phyloP scores from a whole-genome alignment of 1,140 invertebrate genomes.

The Conus ventricosus region DNA sequence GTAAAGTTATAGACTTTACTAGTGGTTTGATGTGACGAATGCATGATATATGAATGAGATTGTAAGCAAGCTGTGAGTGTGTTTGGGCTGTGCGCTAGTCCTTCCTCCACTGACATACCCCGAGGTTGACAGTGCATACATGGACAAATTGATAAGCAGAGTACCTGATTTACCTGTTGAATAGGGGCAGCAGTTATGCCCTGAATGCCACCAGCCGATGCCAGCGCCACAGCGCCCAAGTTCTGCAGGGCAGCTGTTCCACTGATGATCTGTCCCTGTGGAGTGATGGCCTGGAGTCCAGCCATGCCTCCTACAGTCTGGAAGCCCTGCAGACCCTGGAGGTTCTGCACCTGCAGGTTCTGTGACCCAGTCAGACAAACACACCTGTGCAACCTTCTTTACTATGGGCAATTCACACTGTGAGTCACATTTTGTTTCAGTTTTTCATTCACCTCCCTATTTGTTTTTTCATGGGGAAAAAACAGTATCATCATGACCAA shows the following conservation, averaged over 20 bases:
- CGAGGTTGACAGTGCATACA: no score
- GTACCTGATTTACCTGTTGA: background rate
- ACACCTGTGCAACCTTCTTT: background rate
- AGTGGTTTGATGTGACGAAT: no score
- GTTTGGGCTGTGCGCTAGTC: no score
- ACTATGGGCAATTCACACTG: background rate
- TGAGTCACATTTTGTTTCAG: no score
- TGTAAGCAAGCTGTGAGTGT: no score
- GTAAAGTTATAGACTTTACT: no score
- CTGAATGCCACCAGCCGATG: slow-evolving; percentile 36
- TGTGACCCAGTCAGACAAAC: slow-evolving; percentile 39
- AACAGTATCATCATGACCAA: no score
- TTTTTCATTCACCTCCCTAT: no score
- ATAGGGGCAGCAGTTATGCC: background rate
- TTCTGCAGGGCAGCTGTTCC: slow-evolving; percentile 62
- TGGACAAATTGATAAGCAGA: background rate
- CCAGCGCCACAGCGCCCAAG: slow-evolving; percentile 57
- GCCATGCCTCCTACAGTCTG: slow-evolving; percentile 42
- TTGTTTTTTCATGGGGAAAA: no score
- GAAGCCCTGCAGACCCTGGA: slow-evolving; percentile 61
- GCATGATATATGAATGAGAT: no score
- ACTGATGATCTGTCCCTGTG: slow-evolving; percentile 65
- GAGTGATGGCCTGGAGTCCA: slow-evolving; percentile 55
- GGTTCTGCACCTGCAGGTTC: slow-evolving; percentile 70
- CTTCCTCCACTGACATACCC: no score